Evolutionary conservation across 2,797 vertebrate genomes (phyloP), one percentile per base, ranked within the genome.

Genomic region (Tympanoctomys barrerae): DNA sequence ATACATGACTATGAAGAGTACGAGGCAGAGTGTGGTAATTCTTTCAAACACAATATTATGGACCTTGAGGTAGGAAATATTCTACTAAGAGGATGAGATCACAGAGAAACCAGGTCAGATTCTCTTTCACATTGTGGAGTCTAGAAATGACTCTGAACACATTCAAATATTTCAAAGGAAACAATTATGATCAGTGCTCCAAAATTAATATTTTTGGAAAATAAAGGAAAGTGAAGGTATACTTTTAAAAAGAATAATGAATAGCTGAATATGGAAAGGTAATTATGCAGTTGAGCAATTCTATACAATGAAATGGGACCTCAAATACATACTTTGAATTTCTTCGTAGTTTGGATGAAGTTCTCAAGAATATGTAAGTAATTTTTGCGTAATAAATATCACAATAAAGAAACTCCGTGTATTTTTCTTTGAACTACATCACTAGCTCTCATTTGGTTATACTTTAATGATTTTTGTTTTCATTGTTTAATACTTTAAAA

Each of bases 141-240:
- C 64, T 31, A 54, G 28, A 89, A 91, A 54, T 87, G 39, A 83
- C 90, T 89, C 0, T 61, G 75, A 87, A 88, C 57, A 36, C 39
- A 84, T 77, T 89, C 52, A 87, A 14, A 73, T 86, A 92, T 95
- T 54, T 39, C 33, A 73, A 80, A 92, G 61, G 82, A 83, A 87
- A 61, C 16, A 87, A 66, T 80, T 80, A 85, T 79, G 7, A 75
- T 49, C 22, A 8, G 24, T 6, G 85, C 11, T 88, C 26, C 46
- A n/a, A 92, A 77, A 31, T 87, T 78, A 89, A 39, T 33, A 70
- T 22, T 83, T 64, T 64, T 57, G 89, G 31, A 2, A 14, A 6
- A 68, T 62, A 79, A 64, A 22, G 62, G 81, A 13, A 94, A 22
- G 6, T 28, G 62, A 92, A 62, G 13, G 1, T 33, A 10, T 0